phyloP scores from a whole-genome alignment of 2,113 vertebrate species.

The Polypterus bichir region DNA sequence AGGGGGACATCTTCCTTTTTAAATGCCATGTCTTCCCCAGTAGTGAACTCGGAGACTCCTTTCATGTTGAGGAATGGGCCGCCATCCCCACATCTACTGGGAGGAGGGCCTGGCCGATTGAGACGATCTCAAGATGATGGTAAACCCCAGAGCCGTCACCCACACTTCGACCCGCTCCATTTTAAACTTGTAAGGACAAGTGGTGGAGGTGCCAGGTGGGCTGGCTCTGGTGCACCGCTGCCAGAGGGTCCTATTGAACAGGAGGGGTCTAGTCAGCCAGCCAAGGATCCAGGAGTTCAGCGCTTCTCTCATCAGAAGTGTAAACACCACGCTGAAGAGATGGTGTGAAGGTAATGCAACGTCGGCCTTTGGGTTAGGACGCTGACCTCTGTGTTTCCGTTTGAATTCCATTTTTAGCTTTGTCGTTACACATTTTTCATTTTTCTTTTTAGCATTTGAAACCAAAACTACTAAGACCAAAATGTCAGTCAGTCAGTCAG shows the following conservation, averaged over 20 bases:
- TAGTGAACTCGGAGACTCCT: neutral
- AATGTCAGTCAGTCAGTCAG: no score
- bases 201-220: slow-evolving; percentile 6
- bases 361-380: no score
- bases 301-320: no score
- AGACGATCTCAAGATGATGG: slow-evolving; percentile 15
- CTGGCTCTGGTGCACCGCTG: slow-evolving; percentile 9
- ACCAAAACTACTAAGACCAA: no score
- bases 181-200: neutral
- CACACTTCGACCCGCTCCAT: slow-evolving; percentile 8
- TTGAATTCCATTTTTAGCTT: no score
- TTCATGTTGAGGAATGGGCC: slow-evolving; percentile 6
- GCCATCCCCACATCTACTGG: slow-evolving; percentile 9
- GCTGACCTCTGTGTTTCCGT: no score
- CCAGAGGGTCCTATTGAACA: neutral
- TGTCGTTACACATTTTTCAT: no score
- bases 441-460: no score
- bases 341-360: no score
- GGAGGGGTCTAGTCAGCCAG: no score
- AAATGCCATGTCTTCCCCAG: slow-evolving; percentile 17
- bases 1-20: slow-evolving; percentile 5
- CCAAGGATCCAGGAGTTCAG: no score
- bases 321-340: no score
- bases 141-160: slow-evolving; percentile 7
- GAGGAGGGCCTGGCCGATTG: slow-evolving; percentile 4